Percentiles rank a stretch among this genome's conserved stretches.
Conservation (phyloP, 2,113 vertebrate genomes). For the Gymnogyps californianus region DNA sequence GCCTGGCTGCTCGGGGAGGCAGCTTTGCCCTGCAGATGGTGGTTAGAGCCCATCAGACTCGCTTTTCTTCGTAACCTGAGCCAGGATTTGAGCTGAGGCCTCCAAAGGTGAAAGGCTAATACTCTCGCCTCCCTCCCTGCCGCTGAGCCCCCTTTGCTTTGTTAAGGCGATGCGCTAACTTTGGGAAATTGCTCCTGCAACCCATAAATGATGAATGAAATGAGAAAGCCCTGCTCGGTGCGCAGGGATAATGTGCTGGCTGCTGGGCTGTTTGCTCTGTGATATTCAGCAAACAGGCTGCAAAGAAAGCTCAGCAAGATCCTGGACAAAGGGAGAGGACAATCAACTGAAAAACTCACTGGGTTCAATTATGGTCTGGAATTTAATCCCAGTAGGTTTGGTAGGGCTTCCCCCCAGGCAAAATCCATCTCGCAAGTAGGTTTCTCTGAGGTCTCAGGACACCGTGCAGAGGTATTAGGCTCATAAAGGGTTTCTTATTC, state of each 20-base stretch:
- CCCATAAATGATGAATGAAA: background rate
- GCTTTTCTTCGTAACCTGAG: background rate
- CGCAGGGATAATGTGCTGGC: background rate
- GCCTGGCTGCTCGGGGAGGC: background rate
- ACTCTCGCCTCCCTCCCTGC: background rate
- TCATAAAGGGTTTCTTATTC: slow-evolving; percentile 7
- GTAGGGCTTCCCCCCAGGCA: background rate
- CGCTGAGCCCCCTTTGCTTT: background rate
- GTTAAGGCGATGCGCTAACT: background rate
- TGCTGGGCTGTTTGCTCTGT: background rate
- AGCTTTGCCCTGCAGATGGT: background rate
- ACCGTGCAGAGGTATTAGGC: background rate
- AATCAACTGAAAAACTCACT: background rate
- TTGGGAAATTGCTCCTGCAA: background rate
- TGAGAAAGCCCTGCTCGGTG: background rate
- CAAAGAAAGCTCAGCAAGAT: background rate
- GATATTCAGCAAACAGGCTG: background rate
- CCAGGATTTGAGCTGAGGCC: background rate
- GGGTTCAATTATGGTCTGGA: background rate
- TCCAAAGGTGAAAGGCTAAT: slow-evolving; percentile 35
- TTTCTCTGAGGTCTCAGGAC: background rate
- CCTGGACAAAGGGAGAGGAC: background rate
- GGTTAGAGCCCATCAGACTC: background rate
- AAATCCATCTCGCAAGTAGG: background rate
- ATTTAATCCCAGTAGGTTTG: background rate